Evolutionary conservation across 2,113 vertebrate genomes (phyloP).

Genomic region (Tenrec ecaudatus): DNA sequence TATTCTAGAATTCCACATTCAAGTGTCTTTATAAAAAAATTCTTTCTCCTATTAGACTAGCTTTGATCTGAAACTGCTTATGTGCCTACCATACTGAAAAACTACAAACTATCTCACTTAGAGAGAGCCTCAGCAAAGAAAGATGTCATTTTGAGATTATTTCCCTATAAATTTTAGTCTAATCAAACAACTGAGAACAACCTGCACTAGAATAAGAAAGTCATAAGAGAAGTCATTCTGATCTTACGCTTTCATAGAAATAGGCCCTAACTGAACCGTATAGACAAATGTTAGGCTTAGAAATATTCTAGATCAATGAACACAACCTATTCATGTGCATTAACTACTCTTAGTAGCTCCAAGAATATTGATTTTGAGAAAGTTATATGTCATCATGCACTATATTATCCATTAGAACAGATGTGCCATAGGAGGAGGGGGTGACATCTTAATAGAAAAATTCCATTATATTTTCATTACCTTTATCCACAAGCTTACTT

Average conservation of each 20-base stretch:
- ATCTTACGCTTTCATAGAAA: background rate
- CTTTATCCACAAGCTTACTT: too few species aligned
- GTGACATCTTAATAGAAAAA: too few species aligned
- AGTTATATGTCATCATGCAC: background rate
- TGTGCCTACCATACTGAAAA: conserved; percentile 28
- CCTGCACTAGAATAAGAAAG: background rate
- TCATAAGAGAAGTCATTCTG: background rate
- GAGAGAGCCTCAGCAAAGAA: background rate
- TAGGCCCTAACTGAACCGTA: background rate
- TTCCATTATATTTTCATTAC: background rate
- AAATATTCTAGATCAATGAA: conserved; percentile 1
- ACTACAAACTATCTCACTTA: conserved; percentile 46
- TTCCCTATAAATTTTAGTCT: background rate
- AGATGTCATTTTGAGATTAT: background rate
- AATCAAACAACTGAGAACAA: background rate
- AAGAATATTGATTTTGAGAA: conserved; percentile 16
- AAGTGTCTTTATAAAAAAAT: conserved; percentile 36
- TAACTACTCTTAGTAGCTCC: background rate
- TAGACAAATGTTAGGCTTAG: background rate
- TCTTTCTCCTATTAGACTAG: conserved; percentile 13
- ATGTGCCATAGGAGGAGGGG: too few species aligned
- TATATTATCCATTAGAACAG: background rate
- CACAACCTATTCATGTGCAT: background rate
- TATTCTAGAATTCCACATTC: conserved; percentile 37
- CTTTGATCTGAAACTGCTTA: conserved; percentile 36